Evolutionary conservation across 2,113 vertebrate species (phyloP), one percentile per base, ranked within the genome.

Genomic region (Pipra filicauda): DNA sequence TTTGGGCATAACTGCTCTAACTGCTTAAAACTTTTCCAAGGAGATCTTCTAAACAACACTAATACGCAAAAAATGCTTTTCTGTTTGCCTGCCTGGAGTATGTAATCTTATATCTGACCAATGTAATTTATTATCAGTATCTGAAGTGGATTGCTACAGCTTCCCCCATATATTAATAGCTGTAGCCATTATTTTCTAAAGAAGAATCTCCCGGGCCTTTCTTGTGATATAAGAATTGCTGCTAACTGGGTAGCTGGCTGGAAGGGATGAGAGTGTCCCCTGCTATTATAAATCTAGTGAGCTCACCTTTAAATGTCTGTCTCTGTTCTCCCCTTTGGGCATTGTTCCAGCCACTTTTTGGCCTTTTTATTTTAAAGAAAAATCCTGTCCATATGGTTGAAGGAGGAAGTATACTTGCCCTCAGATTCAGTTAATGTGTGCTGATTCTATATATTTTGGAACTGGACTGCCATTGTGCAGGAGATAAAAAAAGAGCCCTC

Each of bases 321-420:
- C 86, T 90, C 94, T 90, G 79, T 89, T 96, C 90, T 94, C 88
- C 94, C 91, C 83, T 97, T 93, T 95, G 92, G 96, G 80, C 86
- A 86, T 95, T 94, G 76, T 93, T 92, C 84, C 92, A 95, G 86
- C 93, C 87, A 91, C 71, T 91, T 95, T 96, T 95, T 91, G 79
- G 73, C 93, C 96, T 94, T 95, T 95, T 92, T 95, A 88, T 96
- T 97, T 96, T 94, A 88, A 93, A 93, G 81, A 89, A 88, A 76
- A 80, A 82, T 92, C 92, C 59, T 65, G 43, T 69, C 80, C 87
- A 21, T 83, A 91, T 90, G 80, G 92, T 39, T 6, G 26, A 62
- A 91, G 92, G 57, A 93, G 67, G 58, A 96, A 69, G 75, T 61
- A 64, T 57, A 88, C n/a, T 79, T 90, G 88, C 66, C 76, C 77